Conservation (phyloP, 2,888 invertebrate genomes). For the Thyatira batis region DNA sequence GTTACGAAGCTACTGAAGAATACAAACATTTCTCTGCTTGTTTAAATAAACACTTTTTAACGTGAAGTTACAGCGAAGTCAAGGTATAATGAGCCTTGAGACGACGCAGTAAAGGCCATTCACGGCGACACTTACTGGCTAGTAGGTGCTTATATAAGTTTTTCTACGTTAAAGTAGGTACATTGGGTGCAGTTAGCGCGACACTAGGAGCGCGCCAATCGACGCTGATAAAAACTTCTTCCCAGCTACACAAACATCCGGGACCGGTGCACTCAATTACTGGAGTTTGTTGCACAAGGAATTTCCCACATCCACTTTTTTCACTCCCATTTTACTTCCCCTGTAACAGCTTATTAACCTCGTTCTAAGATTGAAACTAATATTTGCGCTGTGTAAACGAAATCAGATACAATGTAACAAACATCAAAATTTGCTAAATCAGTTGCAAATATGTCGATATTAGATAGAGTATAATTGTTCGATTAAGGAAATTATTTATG, state of each 20-base stretch:
- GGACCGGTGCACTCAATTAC: slow-evolving; percentile 71
- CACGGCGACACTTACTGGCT: slow-evolving; percentile 18
- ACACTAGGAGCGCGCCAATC: slow-evolving; percentile 62
- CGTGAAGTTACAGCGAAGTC: slow-evolving; percentile 22
- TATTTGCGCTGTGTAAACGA: slow-evolving; percentile 40
- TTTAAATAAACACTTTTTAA: slow-evolving; percentile 1
- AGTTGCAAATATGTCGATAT: not conserved
- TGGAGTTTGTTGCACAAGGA: slow-evolving; percentile 63
- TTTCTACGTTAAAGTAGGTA: slow-evolving; percentile 33
- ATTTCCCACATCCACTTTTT: slow-evolving; percentile 55
- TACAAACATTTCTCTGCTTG: slow-evolving; percentile 22
- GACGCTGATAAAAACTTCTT: slow-evolving; percentile 70
- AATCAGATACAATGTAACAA: slow-evolving; percentile 30
- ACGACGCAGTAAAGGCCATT: slow-evolving; percentile 28
- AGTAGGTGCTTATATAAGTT: slow-evolving; percentile 35
- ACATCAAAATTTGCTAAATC: slow-evolving; percentile 23
- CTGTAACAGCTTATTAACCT: slow-evolving; percentile 56
- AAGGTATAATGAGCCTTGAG: slow-evolving; percentile 32
- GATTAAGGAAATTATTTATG: not conserved
- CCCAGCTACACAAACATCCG: slow-evolving; percentile 68
- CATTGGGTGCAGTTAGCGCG: slow-evolving; percentile 53
- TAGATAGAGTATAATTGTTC: not conserved
- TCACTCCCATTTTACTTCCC: slow-evolving; percentile 38
- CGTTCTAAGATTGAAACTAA: slow-evolving; percentile 42
- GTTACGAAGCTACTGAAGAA: slow-evolving; percentile 7